Percentiles rank a stretch among this genome's conserved stretches.
Conservation (phyloP, 2,113 vertebrate genomes). For the Piprites chloris region DNA sequence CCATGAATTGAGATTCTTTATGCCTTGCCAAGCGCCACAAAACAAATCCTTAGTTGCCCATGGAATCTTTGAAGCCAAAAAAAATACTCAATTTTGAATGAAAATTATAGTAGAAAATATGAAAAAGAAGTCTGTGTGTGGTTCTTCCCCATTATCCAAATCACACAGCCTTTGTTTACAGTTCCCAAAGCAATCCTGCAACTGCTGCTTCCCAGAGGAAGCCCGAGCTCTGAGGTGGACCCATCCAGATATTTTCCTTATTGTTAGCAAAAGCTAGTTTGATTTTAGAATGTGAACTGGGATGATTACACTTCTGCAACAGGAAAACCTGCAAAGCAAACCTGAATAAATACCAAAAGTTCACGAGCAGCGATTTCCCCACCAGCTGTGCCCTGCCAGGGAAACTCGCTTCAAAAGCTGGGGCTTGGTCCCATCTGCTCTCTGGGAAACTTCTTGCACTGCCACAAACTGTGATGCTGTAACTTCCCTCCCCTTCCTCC, state of each 20-base stretch:
- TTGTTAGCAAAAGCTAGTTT: background rate
- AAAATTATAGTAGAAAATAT: background rate
- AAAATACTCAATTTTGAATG: background rate
- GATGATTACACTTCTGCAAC: background rate
- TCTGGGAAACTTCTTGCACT: background rate
- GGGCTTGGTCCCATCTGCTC: background rate
- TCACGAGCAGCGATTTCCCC: background rate
- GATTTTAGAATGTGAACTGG: background rate
- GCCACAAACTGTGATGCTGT: rapidly evolving
- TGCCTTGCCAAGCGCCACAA: background rate
- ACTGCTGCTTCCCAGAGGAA: background rate
- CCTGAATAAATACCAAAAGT: background rate
- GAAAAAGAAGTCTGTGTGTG: background rate
- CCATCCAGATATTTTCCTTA: background rate
- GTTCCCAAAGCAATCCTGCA: background rate
- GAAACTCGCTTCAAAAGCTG: background rate
- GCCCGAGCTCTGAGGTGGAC: background rate
- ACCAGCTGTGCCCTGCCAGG: background rate
- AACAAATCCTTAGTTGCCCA: background rate
- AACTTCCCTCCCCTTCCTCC: too few relatives aligned
- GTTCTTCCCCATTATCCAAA: background rate
- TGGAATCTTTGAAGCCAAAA: background rate
- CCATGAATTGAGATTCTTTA: background rate
- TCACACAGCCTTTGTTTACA: background rate
- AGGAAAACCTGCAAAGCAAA: background rate